These are phyloP conservation scores for Acanthopleura granulata DNA, from an alignment of 2,888 invertebrate genomes.

Conservation along the genomic window DNA sequence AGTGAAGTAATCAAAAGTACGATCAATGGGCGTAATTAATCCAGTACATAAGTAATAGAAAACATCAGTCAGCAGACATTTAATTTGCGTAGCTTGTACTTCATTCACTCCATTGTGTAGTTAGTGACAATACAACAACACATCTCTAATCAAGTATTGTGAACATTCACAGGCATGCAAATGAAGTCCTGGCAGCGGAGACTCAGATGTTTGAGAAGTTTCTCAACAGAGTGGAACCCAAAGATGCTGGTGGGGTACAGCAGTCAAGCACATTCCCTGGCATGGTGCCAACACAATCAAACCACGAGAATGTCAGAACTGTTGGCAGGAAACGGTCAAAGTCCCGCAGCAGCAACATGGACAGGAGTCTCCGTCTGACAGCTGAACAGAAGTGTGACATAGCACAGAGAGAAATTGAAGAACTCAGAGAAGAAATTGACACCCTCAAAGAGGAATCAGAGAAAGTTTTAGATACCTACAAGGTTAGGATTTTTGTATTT, in stretches of 20 bases:
- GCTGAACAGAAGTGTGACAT: conserved; percentile 70
- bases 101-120: too few relatives aligned
- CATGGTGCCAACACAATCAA: conserved; percentile 50
- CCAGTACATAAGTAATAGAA: too few relatives aligned
- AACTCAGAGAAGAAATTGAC: conserved; percentile 64
- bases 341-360: conserved; percentile 60
- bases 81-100: too few relatives aligned
- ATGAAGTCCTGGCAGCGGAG: conserved; percentile 66
- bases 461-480: conserved; percentile 65
- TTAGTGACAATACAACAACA: too few relatives aligned
- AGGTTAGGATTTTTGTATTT: conserved; percentile 44
- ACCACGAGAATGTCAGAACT: conserved; percentile 39
- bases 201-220: conserved; percentile 70
- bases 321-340: conserved; percentile 65
- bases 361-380: conserved; percentile 60
- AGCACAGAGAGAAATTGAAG: conserved; percentile 68
- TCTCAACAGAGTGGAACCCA: conserved; percentile 64
- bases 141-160: background rate
- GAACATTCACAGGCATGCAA: conserved; percentile 55
- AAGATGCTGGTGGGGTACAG: conserved; percentile 39
- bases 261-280: conserved; percentile 22
- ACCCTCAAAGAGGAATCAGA: conserved; percentile 66
- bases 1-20: too few relatives aligned
- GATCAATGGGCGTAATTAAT: too few relatives aligned
- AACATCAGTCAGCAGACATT: too few relatives aligned